Conservation (phyloP, 2,113 vertebrate species). For the Upupa epops region DNA sequence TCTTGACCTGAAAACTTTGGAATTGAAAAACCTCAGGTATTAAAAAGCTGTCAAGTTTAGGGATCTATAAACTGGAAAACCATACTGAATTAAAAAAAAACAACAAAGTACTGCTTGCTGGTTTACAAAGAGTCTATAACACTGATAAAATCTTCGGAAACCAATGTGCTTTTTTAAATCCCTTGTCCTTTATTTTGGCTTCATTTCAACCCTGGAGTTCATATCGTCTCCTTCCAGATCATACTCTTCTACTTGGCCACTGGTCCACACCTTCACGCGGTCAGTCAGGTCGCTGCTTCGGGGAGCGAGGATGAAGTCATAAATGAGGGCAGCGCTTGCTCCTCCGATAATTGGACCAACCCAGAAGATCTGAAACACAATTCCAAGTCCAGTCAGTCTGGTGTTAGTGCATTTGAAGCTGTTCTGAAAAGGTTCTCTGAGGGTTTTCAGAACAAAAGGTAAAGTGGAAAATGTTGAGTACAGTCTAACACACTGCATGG, state of each 20-base stretch:
- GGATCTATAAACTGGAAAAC: conserved; percentile 31
- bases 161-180: not conserved
- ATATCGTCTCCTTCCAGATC: conserved; percentile 77
- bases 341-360: conserved; percentile 81
- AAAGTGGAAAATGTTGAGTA: not conserved
- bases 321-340: conserved; percentile 76
- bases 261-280: conserved; percentile 90
- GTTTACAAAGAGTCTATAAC: conserved; percentile 74
- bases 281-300: conserved; percentile 77
- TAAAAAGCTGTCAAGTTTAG: not conserved
- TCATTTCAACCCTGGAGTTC: conserved; percentile 82
- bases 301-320: conserved; percentile 82
- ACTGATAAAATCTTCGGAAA: conserved; percentile 60
- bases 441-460: not conserved
- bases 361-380: conserved; percentile 78
- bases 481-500: accelerated
- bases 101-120: conserved; percentile 51
- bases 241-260: conserved; percentile 86
- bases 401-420: not conserved
- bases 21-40: not conserved
- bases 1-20: not conserved
- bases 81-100: conserved; percentile 46
- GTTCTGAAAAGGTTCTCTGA: not conserved
- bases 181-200: conserved; percentile 76
- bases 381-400: not conserved